Conservation (phyloP, 2,888 invertebrate species). For the Aspidiotus rigidus region DNA sequence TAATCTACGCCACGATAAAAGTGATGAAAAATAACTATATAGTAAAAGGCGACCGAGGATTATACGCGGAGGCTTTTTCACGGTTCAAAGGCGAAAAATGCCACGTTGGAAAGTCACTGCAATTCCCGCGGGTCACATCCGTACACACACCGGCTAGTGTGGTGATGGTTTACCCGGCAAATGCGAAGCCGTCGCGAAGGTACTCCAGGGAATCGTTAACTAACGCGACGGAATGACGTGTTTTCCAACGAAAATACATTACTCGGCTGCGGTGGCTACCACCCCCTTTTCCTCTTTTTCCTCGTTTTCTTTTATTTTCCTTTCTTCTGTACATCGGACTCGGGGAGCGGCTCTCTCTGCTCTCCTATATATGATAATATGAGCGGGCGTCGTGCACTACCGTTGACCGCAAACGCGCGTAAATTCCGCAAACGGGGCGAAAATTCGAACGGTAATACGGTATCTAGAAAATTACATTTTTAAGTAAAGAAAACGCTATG, state of each 20-base stretch:
- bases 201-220: slow-evolving; percentile 29
- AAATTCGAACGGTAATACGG: not conserved
- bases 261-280: not conserved
- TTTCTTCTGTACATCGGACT: not conserved
- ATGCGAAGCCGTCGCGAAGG: not conserved
- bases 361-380: not conserved
- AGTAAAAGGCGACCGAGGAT: not conserved
- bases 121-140: slow-evolving; percentile 28
- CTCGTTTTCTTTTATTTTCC: not conserved
- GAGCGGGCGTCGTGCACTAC: not conserved
- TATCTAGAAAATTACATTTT: not conserved
- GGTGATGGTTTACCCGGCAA: slow-evolving; percentile 5
- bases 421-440: slow-evolving; percentile 1
- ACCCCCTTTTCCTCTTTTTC: not conserved
- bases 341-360: not conserved
- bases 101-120: slow-evolving; percentile 23
- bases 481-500: not conserved
- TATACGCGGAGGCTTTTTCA: slow-evolving; percentile 10
- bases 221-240: slow-evolving; percentile 29
- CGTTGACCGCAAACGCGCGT: not conserved
- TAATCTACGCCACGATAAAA: not conserved
- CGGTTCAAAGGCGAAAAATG: slow-evolving; percentile 31
- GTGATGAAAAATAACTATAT: not conserved
- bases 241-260: slow-evolving; percentile 28
- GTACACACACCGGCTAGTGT: slow-evolving; percentile 9